Percentiles rank a stretch among this genome's conserved stretches.
Evolutionary conservation across 2,113 vertebrate species (phyloP).

Genomic region (Rhea americana): DNA sequence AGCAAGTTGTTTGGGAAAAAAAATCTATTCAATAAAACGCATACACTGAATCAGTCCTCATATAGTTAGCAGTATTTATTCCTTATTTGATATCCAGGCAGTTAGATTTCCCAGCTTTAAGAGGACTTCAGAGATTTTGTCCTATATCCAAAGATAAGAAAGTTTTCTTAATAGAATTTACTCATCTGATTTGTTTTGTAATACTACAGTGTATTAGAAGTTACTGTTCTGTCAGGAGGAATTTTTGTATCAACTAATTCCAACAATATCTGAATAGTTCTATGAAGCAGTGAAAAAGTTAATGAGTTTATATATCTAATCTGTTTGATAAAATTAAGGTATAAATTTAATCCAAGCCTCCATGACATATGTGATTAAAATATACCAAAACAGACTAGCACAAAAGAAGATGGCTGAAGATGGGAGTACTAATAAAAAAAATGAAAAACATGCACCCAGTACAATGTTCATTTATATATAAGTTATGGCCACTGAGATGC

Average conservation of each 20-base stretch:
- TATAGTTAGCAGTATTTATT: background rate
- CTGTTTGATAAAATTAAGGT: background rate
- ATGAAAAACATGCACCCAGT: background rate
- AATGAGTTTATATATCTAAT: background rate
- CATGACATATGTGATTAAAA: background rate
- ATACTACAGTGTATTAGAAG: background rate
- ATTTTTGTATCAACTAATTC: background rate
- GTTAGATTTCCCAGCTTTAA: background rate
- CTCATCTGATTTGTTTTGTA: background rate
- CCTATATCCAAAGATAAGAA: background rate
- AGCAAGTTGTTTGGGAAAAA: background rate
- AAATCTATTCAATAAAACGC: background rate
- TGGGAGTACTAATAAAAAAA: background rate
- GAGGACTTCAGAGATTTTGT: background rate
- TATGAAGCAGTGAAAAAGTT: background rate
- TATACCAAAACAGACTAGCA: background rate
- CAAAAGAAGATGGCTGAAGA: background rate
- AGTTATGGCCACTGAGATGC: background rate
- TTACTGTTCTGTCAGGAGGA: background rate
- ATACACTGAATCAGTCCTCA: background rate
- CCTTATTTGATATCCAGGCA: background rate
- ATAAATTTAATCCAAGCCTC: background rate
- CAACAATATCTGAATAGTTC: background rate
- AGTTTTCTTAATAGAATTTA: background rate
- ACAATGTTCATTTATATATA: background rate